Evolutionary conservation across 2,113 vertebrate species (phyloP), one percentile per base, ranked within the genome.

Genomic region (Stegastes partitus): DNA sequence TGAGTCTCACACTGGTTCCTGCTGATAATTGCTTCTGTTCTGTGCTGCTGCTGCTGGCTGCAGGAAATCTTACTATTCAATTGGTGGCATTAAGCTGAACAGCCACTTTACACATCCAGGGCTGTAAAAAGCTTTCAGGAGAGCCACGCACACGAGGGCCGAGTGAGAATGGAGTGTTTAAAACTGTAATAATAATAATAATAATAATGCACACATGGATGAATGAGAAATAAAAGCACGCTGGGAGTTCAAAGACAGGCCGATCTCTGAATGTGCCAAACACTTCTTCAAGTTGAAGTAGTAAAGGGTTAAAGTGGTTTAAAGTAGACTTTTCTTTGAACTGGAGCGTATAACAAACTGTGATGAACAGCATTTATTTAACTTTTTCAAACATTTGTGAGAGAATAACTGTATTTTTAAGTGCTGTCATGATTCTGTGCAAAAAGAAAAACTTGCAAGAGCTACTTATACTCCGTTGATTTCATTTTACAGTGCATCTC

Each of bases 1-100:
- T 81, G 56, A 57, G 28, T 74, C 56, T 57, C 65, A 74, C 37
- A 77, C 54, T 69, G 58, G 64, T 62, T 47, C 64, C 25, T 59
- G 61, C 53, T 70, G 34, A 79, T 85, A 88, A 89, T 82, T 84
- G 75, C 80, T 47, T 75, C 58, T 74, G 74, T 85, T 58, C 61
- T 74, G 57, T 70, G 77, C 70, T 61, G 55, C 70, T 73, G 82
- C 79, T 88, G 77, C 75, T 80, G 77, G 71, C 71, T 37, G 9
- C 26, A 75, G 59, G 62, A 84, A 16, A 64, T 59, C 23, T 66
- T 76, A 63, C 31, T 11, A 47, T 81, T 83, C n/a, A 69, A 22
- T 68, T 72, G 64, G 54, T 70, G 68, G 70, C 63, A 44, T 85
- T 89, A 59, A 82, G 65, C 70, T 79, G 82, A 88, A 74, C 47